Conservation (phyloP, 2,888 invertebrate genomes). For the Capitulum mitella region DNA sequence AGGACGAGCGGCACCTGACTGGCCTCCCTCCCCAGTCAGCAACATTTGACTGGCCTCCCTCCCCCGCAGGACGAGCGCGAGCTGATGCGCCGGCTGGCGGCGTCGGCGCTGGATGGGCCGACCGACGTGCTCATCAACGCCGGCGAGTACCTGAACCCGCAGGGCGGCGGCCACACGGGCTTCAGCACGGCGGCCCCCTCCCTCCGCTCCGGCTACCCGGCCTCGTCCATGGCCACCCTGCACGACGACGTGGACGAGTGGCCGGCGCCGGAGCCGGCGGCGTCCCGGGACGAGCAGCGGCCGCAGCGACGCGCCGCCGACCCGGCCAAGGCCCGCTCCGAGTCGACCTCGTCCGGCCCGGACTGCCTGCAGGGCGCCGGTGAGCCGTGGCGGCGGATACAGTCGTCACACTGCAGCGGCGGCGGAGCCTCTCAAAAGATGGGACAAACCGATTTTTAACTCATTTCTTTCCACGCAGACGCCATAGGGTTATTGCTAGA, state of each 20-base stretch:
- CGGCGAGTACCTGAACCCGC: slow-evolving; percentile 19
- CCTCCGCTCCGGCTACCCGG: slow-evolving; percentile 14
- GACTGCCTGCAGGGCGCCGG: slow-evolving; percentile 3
- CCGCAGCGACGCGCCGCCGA: neutral
- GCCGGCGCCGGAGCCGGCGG: neutral
- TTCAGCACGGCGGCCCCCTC: slow-evolving; percentile 3
- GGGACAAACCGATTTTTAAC: too few species aligned
- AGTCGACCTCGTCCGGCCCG: neutral
- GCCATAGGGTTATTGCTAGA: too few species aligned
- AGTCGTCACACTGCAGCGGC: too few species aligned
- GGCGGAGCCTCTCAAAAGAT: too few species aligned
- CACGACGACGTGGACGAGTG: neutral
- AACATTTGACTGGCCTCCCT: neutral
- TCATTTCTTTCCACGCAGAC: too few species aligned
- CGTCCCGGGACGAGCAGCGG: neutral
- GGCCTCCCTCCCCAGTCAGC: too few species aligned
- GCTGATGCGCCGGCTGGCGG: slow-evolving; percentile 63
- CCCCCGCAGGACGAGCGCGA: slow-evolving; percentile 70
- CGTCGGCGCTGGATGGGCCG: slow-evolving; percentile 39
- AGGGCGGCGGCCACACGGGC: neutral
- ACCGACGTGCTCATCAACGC: slow-evolving; percentile 14
- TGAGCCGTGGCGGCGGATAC: neutral
- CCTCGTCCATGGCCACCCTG: slow-evolving; percentile 2
- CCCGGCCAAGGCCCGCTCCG: neutral
- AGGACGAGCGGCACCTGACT: too few species aligned